Evolutionary conservation across 2,797 vertebrate species (phyloP), one percentile per base, ranked within the genome.

Genomic region (Halcyon smyrnensis): DNA sequence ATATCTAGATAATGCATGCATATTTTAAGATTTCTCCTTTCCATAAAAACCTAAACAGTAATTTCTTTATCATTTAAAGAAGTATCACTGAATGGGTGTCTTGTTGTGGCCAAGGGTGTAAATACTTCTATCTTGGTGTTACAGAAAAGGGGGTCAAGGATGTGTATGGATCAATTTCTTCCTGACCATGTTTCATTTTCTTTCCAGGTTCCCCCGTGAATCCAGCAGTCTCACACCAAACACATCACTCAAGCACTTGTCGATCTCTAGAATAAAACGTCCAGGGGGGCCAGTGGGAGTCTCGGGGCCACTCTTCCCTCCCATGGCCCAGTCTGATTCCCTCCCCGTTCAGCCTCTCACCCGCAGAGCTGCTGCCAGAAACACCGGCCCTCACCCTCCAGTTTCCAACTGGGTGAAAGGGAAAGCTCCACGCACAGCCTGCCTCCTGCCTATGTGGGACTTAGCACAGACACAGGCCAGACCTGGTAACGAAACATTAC

Each of bases 361-460:
- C 11, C 32, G 25, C 7, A 10, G 23, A 45, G 30, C 64, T 46
- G 43, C 64, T 65, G 32, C 30, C 41, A n/a, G 48, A 32, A 64
- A 11, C 67, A 20, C 32, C 0, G 0, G 32, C 51, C 48, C 45
- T 78, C 7, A 7, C 37, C 28, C 39, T 63, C 21, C 20, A 6
- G 5, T 7, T 1, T 87, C 92, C 90, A 94, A 3, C 45, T 92
- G 88, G 92, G 95, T 51, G 80, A 97, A 93, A 96, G 93, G 67
- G 77, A 90, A 93, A 84, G 60, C 75, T 87, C 32, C 78, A 60
- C 56, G 75, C 71, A 70, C 84, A 89, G 8, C 68, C 48, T 62
- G 67, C 41, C 87, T 92, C 60, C 81, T 78, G 78, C 37, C 60
- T 84, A 21, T 46, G 73, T 3, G 1, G n/a, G 67, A 28, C 59